Base-by-base conservation (phyloP, 2,888 invertebrate genomes). In the Eubasilissa splendida region DNA sequence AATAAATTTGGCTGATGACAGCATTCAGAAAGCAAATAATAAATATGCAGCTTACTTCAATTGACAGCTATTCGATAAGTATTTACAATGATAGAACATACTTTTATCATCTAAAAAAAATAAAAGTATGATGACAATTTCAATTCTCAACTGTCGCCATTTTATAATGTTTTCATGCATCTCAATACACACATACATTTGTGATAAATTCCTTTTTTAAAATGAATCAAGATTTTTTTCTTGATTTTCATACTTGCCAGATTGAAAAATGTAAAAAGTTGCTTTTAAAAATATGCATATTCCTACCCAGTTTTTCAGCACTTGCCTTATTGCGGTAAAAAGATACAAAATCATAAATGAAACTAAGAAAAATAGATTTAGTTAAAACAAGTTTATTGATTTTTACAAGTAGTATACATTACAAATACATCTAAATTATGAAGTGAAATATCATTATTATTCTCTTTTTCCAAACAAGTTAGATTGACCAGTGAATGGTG, bases 321-420 rank as follows among this genome's bases (percentile, higher is more conserved):
- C 42, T 42, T 42, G 42, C 42, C 7, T 42, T 42, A 42, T 42
- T 50, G 14, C 50, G 50, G 68, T 68, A 50, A 68, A 68, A 65
- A 68, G 7, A 42, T 42, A 42, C 42, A 42, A 42, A 68, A 68
- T 52, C 14, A 68, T 68, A 68, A 68, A 68, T 68, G 68, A 68
- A 68, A 68, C 68, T 14, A 68, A 68, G 14, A 68, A 68, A 68
- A 68, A 52, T 68, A 50, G 52, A 68, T 68, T 68, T 68, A 68
- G 52, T 52, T 52, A 68, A 68, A 68, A 68, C 68, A 68, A n/a
- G 14, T 68, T 68, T 68, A 68, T 68, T 68, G 68, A 52, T 68
- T 52, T 52, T 42, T 42, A 50, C 52, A 68, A 42, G 52, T 68
- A 50, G 33, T n/a, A 68, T 50, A 42, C 50, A 68, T 68, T 68